Base-by-base conservation (phyloP, 2,113 vertebrate species). In the Sinocyclocheilus maitianheensis region DNA sequence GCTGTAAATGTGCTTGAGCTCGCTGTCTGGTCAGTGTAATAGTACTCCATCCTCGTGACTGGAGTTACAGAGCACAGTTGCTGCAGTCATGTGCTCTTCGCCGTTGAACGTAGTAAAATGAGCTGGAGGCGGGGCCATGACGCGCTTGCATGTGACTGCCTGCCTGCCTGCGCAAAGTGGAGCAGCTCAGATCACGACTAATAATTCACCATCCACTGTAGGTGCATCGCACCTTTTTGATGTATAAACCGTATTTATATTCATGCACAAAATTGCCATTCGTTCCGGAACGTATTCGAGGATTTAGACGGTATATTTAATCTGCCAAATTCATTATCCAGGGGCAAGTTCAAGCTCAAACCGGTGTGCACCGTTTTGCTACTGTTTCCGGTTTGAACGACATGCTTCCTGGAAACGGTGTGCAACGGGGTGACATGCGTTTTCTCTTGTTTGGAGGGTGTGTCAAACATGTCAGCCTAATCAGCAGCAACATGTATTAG, bases 31-130 rank as follows among this genome's bases (percentile, higher is more conserved):
- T 1, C 46, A 40, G 90, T 92, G 92, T 93, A 95, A 94, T 92
- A 94, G 91, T 95, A 94, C 94, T 94, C 93, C 89, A 81, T 95
- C 91, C 94, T 94, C 95, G 94, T 95, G 94, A 95, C 94, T 90
- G 88, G 92, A 91, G 93, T 92, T 93, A 93, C 90, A 93, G 92
- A 93, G 92, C 85, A 86, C 55, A 77, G 89, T 89, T 93, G 88
- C 94, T 94, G 95, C 94, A 96, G 94, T 96, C 95, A 96, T 94
- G 95, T 95, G 91, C 91, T 91, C 84, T 58, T 80, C 60, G 88
- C 77, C 82, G 82, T 53, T 80, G 53, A 84, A 93, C 93, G 91
- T 92, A 88, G 93, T 94, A 94, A 91, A 92, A 93, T 46, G 90
- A 85, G 84, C 5, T 12, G 80, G 90, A 86, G 92, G 92, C 90